Base-by-base conservation (phyloP, 2,113 vertebrate species). In the Accipiter cooperii region DNA sequence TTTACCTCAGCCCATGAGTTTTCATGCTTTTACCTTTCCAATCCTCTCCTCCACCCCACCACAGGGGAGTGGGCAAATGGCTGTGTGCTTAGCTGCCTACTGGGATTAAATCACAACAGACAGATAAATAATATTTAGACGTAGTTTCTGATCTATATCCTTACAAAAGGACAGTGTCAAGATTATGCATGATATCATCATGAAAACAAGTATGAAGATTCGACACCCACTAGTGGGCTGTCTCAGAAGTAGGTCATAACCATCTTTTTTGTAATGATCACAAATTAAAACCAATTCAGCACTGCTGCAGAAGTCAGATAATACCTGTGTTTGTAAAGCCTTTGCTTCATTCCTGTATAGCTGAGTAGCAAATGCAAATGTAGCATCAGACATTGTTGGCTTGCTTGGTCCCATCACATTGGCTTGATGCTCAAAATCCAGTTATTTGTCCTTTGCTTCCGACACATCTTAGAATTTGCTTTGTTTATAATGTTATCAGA, bases 321-420 rank as follows among this genome's bases (percentile, higher is more conserved):
- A 46, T 97, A 98, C 98, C 98, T 98, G 98, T 6, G 93, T 86
- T 25, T 88, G 96, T 8, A 82, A 70, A 52, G 69, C n/a, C 31
- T 57, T 73, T 60, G 57, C 49, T 63, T 94, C 65, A 1, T 18
- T 87, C 34, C 55, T 75, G 73, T 58, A 44, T 1, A 42, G 83
- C 20, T 85, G 97, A 26, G 76, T 17, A n/a, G n/a, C 2, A 38
- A 97, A 84, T 21, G 71, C 55, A 28, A 89, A 77, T 1, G 60
- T 60, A 80, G 73, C 71, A 55, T 66, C 84, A 18, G 83, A 9
- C 19, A 94, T 24, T 8, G 68, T 17, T 38, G 93, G 65, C 38
- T 82, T 78, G 54, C 96, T 89, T 6, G 89, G 96, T 46, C 95
- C 95, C 98, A 98, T 98, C 21, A 10, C 26, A 17, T 20, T 18